Evolutionary conservation across 2,113 vertebrate genomes (phyloP).

Genomic region (Prinia subflava): DNA sequence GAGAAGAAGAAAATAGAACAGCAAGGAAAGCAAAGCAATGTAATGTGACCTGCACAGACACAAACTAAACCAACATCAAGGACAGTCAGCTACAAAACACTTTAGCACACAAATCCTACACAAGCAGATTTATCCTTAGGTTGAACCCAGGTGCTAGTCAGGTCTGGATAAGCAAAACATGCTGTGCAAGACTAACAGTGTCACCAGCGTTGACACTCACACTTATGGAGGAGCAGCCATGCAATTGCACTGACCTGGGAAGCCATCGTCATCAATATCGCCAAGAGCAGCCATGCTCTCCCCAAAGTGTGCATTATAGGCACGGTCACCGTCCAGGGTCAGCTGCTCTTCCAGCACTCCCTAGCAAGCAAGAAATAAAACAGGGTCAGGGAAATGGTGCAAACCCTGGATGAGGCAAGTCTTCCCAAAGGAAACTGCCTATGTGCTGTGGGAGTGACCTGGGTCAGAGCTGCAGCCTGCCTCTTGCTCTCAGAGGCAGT

Average conservation of each 20-base stretch:
- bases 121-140: neutral
- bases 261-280: constrained; percentile 93
- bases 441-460: constrained; percentile 15
- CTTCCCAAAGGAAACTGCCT: neutral
- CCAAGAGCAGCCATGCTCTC: constrained; percentile 87
- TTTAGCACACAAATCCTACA: neutral
- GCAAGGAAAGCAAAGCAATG: neutral
- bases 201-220: neutral
- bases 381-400: neutral
- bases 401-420: neutral
- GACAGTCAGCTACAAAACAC: neutral
- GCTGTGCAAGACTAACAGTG: neutral
- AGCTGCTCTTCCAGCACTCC: constrained; percentile 88
- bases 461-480: neutral
- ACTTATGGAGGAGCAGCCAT: neutral
- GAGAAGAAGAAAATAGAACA: neutral
- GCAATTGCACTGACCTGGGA: constrained; percentile 79
- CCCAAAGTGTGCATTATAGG: constrained; percentile 95
- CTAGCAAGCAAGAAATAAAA: constrained; percentile 73
- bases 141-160: fast-evolving
- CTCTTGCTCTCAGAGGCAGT: neutral
- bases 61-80: neutral
- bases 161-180: neutral
- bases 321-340: constrained; percentile 76
- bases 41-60: neutral